Percentiles rank a stretch among this genome's conserved stretches.
phyloP scores from a whole-genome alignment of 2,888 invertebrate genomes.

The Lycocerus yunnanus region DNA sequence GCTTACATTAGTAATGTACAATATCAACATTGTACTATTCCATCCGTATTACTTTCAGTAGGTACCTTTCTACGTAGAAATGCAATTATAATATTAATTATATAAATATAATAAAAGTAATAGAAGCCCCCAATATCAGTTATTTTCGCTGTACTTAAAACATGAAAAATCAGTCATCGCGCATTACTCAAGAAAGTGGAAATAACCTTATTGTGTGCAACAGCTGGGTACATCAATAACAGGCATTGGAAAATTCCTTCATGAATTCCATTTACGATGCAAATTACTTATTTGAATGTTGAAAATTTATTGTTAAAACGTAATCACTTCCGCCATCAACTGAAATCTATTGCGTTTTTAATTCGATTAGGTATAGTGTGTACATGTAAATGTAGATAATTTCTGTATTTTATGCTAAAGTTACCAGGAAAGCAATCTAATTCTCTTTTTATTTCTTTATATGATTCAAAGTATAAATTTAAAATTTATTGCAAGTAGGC shows the following conservation, averaged over 20 bases:
- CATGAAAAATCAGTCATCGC: constrained; percentile 12
- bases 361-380: constrained; percentile 4
- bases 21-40: too few relatives aligned
- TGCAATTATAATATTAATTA: neutral
- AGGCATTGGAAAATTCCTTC: constrained; percentile 15
- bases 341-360: constrained; percentile 3
- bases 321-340: constrained; percentile 10
- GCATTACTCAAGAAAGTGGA: constrained; percentile 22
- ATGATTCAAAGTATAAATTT: neutral
- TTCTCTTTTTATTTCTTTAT: neutral
- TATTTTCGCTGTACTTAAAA: constrained; percentile 1
- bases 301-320: constrained; percentile 9
- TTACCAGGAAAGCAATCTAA: neutral
- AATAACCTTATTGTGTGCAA: constrained; percentile 21
- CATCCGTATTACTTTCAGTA: too few relatives aligned
- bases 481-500: too few relatives aligned
- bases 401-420: neutral
- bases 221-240: constrained; percentile 22
- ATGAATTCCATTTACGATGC: constrained; percentile 17
- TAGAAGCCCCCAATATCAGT: neutral
- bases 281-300: constrained; percentile 13
- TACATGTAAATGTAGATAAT: neutral
- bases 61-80: neutral
- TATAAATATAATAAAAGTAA: neutral
- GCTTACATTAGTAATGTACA: too few relatives aligned